Percentiles rank a stretch among this genome's conserved stretches.
These are phyloP conservation scores for Rhegmatorhina hoffmannsi DNA, from an alignment of 2,113 vertebrate genomes.

Conservation along the genomic window DNA sequence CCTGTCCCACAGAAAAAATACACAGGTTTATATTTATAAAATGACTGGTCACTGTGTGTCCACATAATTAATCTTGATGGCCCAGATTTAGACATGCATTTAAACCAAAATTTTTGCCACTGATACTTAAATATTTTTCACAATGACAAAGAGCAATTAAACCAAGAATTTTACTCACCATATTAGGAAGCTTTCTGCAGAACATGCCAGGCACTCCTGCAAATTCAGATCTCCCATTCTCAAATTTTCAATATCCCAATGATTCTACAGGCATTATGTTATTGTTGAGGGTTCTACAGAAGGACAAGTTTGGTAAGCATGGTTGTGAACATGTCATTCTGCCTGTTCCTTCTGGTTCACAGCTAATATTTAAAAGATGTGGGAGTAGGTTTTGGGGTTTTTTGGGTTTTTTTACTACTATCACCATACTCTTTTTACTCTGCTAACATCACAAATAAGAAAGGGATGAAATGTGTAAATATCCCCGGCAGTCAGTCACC, in stretches of 20 bases:
- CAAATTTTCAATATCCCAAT: neutral
- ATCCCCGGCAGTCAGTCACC: neutral
- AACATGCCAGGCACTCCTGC: neutral
- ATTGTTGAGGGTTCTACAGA: neutral
- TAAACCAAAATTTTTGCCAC: neutral
- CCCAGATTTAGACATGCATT: rapidly evolving
- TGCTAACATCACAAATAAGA: neutral
- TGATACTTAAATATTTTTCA: neutral
- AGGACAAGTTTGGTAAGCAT: neutral
- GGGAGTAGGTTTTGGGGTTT: too few species aligned
- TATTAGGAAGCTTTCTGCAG: neutral
- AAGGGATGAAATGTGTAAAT: neutral
- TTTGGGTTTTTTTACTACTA: neutral
- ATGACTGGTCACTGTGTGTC: neutral
- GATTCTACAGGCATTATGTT: neutral
- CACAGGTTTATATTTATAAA: neutral
- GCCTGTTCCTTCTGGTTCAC: neutral
- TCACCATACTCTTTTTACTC: neutral
- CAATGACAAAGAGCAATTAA: neutral
- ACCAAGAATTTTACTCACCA: neutral
- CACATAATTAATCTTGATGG: neutral
- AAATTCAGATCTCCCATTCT: neutral
- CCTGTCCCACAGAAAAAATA: neutral
- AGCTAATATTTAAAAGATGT: neutral
- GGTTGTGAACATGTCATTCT: neutral